Evolutionary conservation across 2,797 vertebrate species (phyloP).

Genomic region (Peromyscus melanophrys): DNA sequence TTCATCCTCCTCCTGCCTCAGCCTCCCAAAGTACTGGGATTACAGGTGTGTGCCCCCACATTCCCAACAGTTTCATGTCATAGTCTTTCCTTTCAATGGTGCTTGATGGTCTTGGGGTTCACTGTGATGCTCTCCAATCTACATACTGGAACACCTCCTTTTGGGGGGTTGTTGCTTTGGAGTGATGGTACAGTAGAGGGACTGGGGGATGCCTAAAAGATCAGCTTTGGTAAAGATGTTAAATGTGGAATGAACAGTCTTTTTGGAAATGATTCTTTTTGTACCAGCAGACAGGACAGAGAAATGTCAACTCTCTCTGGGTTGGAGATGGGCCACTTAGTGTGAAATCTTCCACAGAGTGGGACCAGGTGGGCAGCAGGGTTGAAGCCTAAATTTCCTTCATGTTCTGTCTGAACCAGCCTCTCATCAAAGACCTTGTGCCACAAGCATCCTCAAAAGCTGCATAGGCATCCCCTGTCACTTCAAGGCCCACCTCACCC

Average conservation of each 20-base stretch:
- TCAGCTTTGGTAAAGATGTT: slow-evolving; percentile 28
- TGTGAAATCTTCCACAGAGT: neutral
- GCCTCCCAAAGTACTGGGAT: neutral
- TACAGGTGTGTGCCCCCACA: neutral
- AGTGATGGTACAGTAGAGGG: neutral
- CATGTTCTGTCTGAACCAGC: neutral
- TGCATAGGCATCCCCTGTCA: neutral
- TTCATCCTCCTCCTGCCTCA: neutral
- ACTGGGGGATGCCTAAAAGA: neutral
- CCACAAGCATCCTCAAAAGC: rapidly evolving
- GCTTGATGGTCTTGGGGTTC: slow-evolving; percentile 73
- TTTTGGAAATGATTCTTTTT: slow-evolving; percentile 60
- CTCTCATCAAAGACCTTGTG: rapidly evolving
- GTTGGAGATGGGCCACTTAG: slow-evolving; percentile 2
- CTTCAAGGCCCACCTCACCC: slow-evolving; percentile 25
- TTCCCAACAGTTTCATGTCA: slow-evolving; percentile 62
- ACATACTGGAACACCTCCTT: neutral
- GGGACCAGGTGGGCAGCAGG: neutral
- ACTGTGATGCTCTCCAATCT: neutral
- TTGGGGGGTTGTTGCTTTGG: slow-evolving; percentile 40
- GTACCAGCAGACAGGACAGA: neutral
- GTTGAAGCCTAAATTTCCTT: neutral
- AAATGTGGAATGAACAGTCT: slow-evolving; percentile 48
- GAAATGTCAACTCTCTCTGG: slow-evolving; percentile 26
- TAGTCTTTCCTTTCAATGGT: slow-evolving; percentile 76